Evolutionary conservation across 2,797 vertebrate species (phyloP).

Genomic region (Sebastes alutus): DNA sequence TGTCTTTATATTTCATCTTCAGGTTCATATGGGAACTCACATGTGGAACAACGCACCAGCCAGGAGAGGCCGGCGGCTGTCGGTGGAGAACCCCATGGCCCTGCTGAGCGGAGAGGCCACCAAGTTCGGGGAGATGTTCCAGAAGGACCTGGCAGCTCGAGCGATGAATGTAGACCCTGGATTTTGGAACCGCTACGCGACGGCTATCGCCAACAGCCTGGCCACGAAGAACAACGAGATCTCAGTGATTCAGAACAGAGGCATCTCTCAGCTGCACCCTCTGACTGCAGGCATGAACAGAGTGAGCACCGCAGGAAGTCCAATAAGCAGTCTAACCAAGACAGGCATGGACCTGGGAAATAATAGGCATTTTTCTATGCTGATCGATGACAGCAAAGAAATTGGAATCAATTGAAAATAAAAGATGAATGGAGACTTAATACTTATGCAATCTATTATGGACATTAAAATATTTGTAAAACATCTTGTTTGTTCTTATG

Average conservation of each 20-base stretch:
- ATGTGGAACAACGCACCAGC: slow-evolving; percentile 98
- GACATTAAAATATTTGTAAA: slow-evolving; percentile 75
- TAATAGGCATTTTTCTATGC: slow-evolving; percentile 92
- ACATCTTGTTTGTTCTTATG: slow-evolving; percentile 68
- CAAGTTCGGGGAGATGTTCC: slow-evolving; percentile 95
- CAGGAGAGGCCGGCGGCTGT: slow-evolving; percentile 92
- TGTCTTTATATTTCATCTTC: not conserved
- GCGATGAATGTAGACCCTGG: slow-evolving; percentile 94
- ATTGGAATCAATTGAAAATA: slow-evolving; percentile 94
- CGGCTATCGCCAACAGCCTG: slow-evolving; percentile 93
- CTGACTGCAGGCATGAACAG: slow-evolving; percentile 89
- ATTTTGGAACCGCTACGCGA: slow-evolving; percentile 96
- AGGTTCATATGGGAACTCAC: slow-evolving; percentile 99
- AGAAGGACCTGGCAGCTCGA: slow-evolving; percentile 93
- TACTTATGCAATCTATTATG: slow-evolving; percentile 77
- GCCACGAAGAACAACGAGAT: slow-evolving; percentile 98
- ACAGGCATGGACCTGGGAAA: slow-evolving; percentile 86
- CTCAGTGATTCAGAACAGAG: slow-evolving; percentile 96
- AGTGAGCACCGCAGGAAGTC: slow-evolving; percentile 84
- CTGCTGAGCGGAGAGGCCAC: slow-evolving; percentile 90
- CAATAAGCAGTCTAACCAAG: slow-evolving; percentile 88
- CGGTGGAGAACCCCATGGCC: slow-evolving; percentile 95
- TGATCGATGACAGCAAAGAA: slow-evolving; percentile 97
- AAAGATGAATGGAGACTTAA: slow-evolving; percentile 45
- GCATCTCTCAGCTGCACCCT: slow-evolving; percentile 90